Percentiles rank a stretch among this genome's conserved stretches.
phyloP scores from a whole-genome alignment of 2,888 invertebrate genomes.

The Adelognathus sp. region DNA sequence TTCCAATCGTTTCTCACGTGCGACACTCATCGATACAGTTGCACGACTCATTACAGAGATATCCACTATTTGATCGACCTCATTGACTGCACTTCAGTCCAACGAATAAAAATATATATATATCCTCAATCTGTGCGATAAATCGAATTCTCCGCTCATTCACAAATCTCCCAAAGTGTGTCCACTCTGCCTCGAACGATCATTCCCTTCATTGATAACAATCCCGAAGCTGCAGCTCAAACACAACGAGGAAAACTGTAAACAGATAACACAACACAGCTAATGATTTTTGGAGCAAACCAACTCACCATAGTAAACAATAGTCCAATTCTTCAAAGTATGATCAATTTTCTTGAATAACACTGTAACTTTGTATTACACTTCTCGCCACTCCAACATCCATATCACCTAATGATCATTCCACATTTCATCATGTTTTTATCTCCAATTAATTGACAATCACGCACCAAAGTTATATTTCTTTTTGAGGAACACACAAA shows the following conservation, averaged over 20 bases:
- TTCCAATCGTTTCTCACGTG: constrained; percentile 30
- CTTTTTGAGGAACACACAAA: neutral
- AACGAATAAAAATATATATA: neutral
- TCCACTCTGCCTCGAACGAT: neutral
- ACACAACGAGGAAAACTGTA: neutral
- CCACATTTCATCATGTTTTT: neutral
- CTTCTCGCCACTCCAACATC: constrained; percentile 13
- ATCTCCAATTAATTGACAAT: neutral
- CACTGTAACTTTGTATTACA: neutral
- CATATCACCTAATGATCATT: constrained; percentile 48
- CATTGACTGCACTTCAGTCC: neutral
- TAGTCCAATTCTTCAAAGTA: constrained; percentile 22
- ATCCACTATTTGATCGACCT: constrained; percentile 35
- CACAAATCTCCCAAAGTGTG: neutral
- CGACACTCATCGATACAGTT: neutral
- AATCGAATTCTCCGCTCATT: neutral
- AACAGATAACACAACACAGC: neutral
- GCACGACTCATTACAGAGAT: constrained; percentile 42
- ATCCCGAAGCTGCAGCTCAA: neutral
- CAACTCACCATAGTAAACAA: constrained; percentile 52
- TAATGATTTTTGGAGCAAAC: neutral
- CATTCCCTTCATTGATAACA: neutral
- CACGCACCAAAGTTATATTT: neutral
- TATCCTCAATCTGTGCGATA: neutral
- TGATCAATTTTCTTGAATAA: constrained; percentile 1